Evolutionary conservation across 2,888 invertebrate genomes (phyloP).

Genomic region (Caenorhabditis wallacei): DNA sequence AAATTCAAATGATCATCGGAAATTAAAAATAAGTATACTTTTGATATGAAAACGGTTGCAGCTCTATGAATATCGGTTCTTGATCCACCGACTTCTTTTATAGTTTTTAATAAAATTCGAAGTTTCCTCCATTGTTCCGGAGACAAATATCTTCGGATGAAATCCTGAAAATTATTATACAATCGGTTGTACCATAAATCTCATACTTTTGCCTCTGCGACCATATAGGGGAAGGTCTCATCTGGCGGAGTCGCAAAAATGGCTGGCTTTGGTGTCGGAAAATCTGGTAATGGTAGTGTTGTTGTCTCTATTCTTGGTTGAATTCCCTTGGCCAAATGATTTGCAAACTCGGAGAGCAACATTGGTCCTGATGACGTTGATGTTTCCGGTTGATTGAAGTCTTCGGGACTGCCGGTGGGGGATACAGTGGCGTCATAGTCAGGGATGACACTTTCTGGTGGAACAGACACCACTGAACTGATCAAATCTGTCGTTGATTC

Average conservation of each 20-base stretch:
- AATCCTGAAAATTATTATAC: conserved; percentile 56
- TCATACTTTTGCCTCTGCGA: conserved; percentile 60
- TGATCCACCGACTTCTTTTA: conserved; percentile 62
- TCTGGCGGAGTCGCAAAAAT: conserved; percentile 54
- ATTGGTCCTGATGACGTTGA: conserved; percentile 53
- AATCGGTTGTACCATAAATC: not conserved
- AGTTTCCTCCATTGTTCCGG: conserved; percentile 68
- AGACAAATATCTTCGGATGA: conserved; percentile 64
- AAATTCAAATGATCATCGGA: not conserved
- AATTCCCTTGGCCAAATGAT: conserved; percentile 52
- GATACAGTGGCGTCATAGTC: conserved; percentile 35
- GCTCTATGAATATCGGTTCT: conserved; percentile 60
- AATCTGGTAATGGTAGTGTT: conserved; percentile 43
- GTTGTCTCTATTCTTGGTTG: conserved; percentile 40
- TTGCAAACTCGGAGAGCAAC: conserved; percentile 60
- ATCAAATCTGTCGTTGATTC: conserved; percentile 57
- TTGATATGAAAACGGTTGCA: conserved; percentile 61
- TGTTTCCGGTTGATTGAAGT: conserved; percentile 45
- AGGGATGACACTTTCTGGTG: conserved; percentile 17
- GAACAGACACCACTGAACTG: conserved; percentile 42
- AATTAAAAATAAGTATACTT: conserved; percentile 10
- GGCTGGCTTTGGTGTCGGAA: conserved; percentile 38
- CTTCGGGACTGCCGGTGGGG: conserved; percentile 23
- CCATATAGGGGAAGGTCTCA: conserved; percentile 56
- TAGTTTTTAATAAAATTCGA: conserved; percentile 63